These are phyloP conservation scores for Dasyornis broadbenti DNA, from an alignment of 2,113 vertebrate genomes.

Conservation along the genomic window DNA sequence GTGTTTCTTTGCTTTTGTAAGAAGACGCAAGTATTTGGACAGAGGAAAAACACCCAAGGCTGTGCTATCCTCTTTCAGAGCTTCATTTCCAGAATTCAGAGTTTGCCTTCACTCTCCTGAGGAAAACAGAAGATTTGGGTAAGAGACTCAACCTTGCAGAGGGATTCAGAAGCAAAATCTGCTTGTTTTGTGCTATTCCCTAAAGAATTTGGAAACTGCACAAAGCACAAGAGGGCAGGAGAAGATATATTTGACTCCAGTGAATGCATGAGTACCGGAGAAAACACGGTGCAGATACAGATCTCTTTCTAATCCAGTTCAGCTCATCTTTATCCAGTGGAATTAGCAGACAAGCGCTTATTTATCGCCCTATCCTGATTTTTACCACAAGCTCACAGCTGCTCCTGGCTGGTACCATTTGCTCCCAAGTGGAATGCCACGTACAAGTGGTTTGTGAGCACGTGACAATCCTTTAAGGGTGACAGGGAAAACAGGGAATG, in stretches of 20 bases:
- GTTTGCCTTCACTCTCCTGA: not conserved
- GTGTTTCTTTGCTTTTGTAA: not conserved
- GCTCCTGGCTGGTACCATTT: not conserved
- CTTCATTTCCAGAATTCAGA: not conserved
- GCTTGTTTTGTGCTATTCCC: not conserved
- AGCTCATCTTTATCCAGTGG: not conserved
- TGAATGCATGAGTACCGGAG: not conserved
- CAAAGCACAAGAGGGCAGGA: not conserved
- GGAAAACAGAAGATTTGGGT: not conserved
- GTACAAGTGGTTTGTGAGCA: not conserved
- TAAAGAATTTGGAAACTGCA: not conserved
- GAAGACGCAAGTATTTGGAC: not conserved
- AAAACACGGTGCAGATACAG: not conserved
- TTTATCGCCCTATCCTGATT: not conserved
- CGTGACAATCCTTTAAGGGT: not conserved
- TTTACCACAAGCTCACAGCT: not conserved
- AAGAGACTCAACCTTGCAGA: not conserved
- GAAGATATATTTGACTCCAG: not conserved
- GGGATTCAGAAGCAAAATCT: not conserved
- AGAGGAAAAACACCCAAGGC: not conserved
- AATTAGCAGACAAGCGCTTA: not conserved
- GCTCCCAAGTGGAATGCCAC: fast-evolving
- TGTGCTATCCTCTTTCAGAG: not conserved
- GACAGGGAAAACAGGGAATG: not conserved
- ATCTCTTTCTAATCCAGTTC: not conserved